Evolutionary conservation across 2,888 invertebrate species (phyloP).

Genomic region (Leptinotarsa juncta): DNA sequence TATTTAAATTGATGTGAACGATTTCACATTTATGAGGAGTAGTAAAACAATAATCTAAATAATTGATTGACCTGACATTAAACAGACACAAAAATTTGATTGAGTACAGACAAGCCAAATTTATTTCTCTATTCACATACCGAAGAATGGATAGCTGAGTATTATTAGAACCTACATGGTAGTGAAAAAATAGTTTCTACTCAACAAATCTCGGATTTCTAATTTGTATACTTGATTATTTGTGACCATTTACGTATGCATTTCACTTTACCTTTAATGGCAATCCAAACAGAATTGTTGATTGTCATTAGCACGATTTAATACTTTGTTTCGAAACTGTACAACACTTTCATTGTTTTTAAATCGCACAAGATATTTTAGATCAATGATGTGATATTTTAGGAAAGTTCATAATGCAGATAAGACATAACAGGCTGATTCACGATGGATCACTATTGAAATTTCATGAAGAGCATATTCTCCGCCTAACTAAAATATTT

Average conservation of each 20-base stretch:
- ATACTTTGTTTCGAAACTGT: neutral
- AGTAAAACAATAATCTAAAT: too few relatives aligned
- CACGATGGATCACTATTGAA: too few relatives aligned
- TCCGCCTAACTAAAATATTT: too few relatives aligned
- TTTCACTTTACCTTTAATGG: conserved; percentile 19
- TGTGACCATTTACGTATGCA: conserved; percentile 24
- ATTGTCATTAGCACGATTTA: conserved; percentile 3
- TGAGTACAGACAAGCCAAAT: neutral
- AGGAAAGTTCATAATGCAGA: too few relatives aligned
- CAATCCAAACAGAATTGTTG: neutral
- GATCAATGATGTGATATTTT: too few relatives aligned
- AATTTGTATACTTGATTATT: conserved; percentile 22
- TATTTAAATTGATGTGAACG: neutral
- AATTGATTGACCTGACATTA: neutral
- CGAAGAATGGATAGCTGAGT: conserved; percentile 6
- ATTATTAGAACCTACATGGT: conserved; percentile 4
- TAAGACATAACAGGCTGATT: too few relatives aligned
- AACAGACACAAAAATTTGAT: neutral
- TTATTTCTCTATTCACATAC: conserved; percentile 4
- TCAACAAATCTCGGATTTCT: conserved; percentile 21
- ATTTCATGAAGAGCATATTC: too few relatives aligned
- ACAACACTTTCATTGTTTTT: neutral
- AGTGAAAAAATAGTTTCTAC: neutral
- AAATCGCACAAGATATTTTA: neutral
- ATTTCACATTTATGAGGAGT: too few relatives aligned